Evolutionary conservation across 2,797 vertebrate species (phyloP), one percentile per base, ranked within the genome.

Genomic region (Catharus ustulatus): DNA sequence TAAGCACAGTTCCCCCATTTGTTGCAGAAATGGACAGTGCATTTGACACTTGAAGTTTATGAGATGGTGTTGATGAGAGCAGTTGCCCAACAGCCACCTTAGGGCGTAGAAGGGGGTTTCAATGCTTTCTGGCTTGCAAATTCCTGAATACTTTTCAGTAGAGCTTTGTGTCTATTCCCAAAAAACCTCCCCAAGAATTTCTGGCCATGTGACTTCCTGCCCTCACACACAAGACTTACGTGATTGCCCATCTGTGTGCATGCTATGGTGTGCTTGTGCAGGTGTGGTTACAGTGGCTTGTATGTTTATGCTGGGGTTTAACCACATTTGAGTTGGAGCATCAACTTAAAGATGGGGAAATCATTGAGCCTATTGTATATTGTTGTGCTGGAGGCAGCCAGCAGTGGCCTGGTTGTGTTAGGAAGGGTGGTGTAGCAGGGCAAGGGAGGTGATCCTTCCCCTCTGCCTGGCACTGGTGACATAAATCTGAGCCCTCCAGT

Each of bases 1-100:
- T 52, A 58, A 69, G 24, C 32, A 7, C 20, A 7, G 1, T 61
- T 79, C 4, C 13, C 11, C 23, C 12, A 6, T 79, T 61, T 54
- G 34, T 71, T 30, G 13, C n/a, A 20, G 38, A 64, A 79, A 24
- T 40, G 1, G 1, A 13, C 43, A 29, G 38, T 3, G 0, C 21
- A 10, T 85, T 89, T 43, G 5, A 0, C 1, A 1, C 22, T 57
- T 46, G 42, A 63, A n/a, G 29, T 45, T 54, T 32, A 11, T 45
- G 46, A 34, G 16, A 32, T 57, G 34, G 7, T 54, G 22, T n/a
- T 43, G 49, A 19, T 61, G 61, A 30, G 16, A 55, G 22, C 40
- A 30, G 43, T 69, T 92, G n/a, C 59, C 64, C 2, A 5, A 49
- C 24, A 79, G 58, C 58, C n/a, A 23, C 74, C 45, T 51, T 75